Evolutionary conservation across 2,113 vertebrate genomes (phyloP), one percentile per base, ranked within the genome.

Genomic region (Toxotes jaculatrix): DNA sequence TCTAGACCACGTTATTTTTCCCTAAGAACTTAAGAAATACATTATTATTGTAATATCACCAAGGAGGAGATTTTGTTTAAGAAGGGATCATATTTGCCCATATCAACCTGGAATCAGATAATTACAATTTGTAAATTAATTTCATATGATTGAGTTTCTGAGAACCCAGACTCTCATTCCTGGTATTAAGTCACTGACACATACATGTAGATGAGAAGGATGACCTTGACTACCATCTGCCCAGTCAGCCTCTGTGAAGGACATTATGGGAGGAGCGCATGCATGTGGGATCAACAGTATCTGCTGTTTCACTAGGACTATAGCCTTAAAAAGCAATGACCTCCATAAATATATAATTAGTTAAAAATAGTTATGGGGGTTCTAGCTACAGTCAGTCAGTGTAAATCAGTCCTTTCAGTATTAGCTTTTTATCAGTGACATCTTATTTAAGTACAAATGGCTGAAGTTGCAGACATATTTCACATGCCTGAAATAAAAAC

Each of bases 221-320:
- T 79, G 80, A 87, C 74, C 81, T 83, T 87, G 80, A 60, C 72
- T 27, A 69, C 80, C 86, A 86, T 86, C 80, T 86, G 86, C 27
- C 76, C 75, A 61, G 57, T 34, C 66, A 62, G 38, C 71, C 61
- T 62, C 65, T 27, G 9, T 65, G 14, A 38, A 78, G 63, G 42
- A 77, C 27, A 45, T 72, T 59, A 57, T 38, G 68, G 80, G 34
- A 64, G 19, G 21, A 36, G 19, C 64, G 9, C 66, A 34, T 75
- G 36, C 72, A 80, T 60, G 47, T 53, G 21, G 47, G 36, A 79
- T 76, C 75, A 82, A 70, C 27, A 80, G 73, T 49, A 55, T 5
- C 23, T 74, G 67, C 71, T 13, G 36, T 55, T 74, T 66, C 65
- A 55, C 43, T 34, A 42, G 23, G 59, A 60, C 59, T 38, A 0